Evolutionary conservation across 2,888 invertebrate genomes (phyloP).

Genomic region (Halictus ligatus): DNA sequence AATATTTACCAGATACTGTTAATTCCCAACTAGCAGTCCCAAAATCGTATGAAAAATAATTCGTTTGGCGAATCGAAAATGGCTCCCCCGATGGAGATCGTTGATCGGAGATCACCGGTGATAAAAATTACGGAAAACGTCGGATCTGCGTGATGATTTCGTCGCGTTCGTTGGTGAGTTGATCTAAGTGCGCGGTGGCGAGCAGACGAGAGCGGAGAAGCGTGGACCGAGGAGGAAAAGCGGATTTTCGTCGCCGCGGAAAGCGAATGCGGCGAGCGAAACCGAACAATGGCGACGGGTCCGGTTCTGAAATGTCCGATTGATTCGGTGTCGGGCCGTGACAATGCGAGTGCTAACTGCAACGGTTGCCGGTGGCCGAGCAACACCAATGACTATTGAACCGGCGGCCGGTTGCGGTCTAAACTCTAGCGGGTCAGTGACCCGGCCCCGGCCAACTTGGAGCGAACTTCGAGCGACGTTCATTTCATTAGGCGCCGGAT

Average conservation of each 20-base stretch:
- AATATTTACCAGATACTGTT: too few relatives aligned
- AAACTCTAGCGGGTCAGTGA: constrained; percentile 61
- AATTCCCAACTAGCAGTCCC: too few relatives aligned
- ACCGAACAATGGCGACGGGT: constrained; percentile 8
- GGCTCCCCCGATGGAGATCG: too few relatives aligned
- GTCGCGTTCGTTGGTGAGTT: background rate
- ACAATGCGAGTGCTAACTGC: constrained; percentile 33
- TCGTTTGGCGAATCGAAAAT: too few relatives aligned
- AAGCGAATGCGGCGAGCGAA: background rate
- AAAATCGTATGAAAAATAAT: too few relatives aligned
- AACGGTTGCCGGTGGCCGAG: constrained; percentile 20
- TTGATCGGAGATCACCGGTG: too few relatives aligned
- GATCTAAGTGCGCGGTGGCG: background rate
- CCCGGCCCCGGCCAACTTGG: constrained; percentile 48
- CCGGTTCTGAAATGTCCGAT: constrained; percentile 30
- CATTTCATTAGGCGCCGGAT: constrained; percentile 68
- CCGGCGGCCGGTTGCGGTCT: constrained; percentile 19
- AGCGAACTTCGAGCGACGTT: constrained; percentile 45
- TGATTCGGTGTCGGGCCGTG: constrained; percentile 11
- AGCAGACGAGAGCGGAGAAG: background rate
- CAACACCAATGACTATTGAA: constrained; percentile 54
- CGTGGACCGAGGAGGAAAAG: background rate
- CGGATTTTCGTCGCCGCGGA: background rate
- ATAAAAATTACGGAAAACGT: too few relatives aligned
- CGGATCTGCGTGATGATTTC: background rate